Evolutionary conservation across 1,140 invertebrate genomes (phyloP).

Genomic region (Drosophila cardini): DNA sequence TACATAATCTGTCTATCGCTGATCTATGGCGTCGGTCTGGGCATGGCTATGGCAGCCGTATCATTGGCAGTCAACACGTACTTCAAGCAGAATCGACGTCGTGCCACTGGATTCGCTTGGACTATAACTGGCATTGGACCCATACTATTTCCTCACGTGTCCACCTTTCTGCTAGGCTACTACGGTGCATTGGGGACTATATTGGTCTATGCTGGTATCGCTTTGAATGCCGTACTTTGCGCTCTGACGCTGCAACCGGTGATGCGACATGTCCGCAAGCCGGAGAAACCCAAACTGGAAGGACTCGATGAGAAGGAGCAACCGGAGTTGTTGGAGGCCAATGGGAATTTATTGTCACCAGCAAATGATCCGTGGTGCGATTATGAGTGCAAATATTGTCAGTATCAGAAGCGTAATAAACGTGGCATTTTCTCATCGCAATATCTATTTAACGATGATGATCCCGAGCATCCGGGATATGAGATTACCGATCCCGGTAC

Average conservation of each 20-base stretch:
- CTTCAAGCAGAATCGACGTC: constrained; percentile 86
- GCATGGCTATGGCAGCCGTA: constrained; percentile 87
- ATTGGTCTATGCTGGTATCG: constrained; percentile 86
- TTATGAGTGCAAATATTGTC: constrained; percentile 80
- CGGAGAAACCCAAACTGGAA: constrained; percentile 26
- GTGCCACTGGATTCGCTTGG: constrained; percentile 87
- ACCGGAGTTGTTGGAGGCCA: constrained; percentile 53
- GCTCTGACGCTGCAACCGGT: constrained; percentile 87
- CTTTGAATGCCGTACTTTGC: constrained; percentile 86
- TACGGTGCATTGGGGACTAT: constrained; percentile 87
- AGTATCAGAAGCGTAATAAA: constrained; percentile 67
- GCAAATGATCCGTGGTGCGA: constrained; percentile 82
- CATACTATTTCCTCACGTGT: constrained; percentile 86
- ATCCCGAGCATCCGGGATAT: constrained; percentile 87
- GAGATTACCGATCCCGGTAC: constrained; percentile 88
- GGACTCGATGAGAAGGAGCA: constrained; percentile 18
- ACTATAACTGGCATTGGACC: constrained; percentile 87
- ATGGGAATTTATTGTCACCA: constrained; percentile 54
- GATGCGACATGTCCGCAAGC: constrained; percentile 86
- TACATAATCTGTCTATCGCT: constrained; percentile 65
- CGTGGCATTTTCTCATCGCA: constrained; percentile 87
- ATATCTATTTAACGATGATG: constrained; percentile 88
- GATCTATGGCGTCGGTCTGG: constrained; percentile 86
- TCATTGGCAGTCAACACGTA: constrained; percentile 87
- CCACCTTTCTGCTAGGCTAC: constrained; percentile 85